Percentiles rank a stretch among this genome's conserved stretches.
phyloP scores from a whole-genome alignment of 2,797 vertebrate species.

The Falco rusticolus region DNA sequence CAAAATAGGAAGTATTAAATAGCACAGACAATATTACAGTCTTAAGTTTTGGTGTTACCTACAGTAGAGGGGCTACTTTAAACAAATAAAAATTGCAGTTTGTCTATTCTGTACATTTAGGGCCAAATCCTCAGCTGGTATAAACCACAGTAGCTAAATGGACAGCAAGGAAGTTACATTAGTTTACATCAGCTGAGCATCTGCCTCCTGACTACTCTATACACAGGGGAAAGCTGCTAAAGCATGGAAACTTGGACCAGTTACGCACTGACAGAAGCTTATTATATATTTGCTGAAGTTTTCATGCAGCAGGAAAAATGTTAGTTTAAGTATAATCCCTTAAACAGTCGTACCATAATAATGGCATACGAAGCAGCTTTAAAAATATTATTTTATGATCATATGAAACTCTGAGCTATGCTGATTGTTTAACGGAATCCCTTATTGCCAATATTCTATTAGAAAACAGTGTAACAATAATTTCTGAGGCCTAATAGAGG shows the following conservation, averaged over 20 bases:
- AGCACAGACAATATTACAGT: slow-evolving; percentile 74
- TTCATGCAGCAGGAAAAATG: slow-evolving; percentile 53
- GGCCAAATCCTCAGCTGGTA: slow-evolving; percentile 6
- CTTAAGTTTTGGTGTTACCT: slow-evolving; percentile 70
- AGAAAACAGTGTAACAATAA: slow-evolving; percentile 49
- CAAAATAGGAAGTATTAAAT: slow-evolving; percentile 78
- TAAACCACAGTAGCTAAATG: slow-evolving; percentile 12
- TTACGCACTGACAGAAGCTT: slow-evolving; percentile 14
- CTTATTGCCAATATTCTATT: slow-evolving; percentile 51
- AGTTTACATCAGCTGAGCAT: slow-evolving; percentile 13
- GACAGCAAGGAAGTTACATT: neutral
- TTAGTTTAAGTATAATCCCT: slow-evolving; percentile 70
- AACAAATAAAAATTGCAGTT: slow-evolving; percentile 30
- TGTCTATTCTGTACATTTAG: slow-evolving; percentile 49
- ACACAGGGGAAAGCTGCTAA: neutral
- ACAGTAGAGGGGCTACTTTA: slow-evolving; percentile 46
- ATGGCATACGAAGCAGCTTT: slow-evolving; percentile 63
- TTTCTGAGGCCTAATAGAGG: slow-evolving; percentile 25
- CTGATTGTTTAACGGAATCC: slow-evolving; percentile 44
- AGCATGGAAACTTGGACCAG: neutral
- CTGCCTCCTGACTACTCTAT: slow-evolving; percentile 14
- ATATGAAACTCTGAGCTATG: slow-evolving; percentile 40
- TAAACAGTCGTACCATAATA: slow-evolving; percentile 65
- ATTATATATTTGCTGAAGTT: slow-evolving; percentile 11
- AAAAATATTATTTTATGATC: slow-evolving; percentile 60